Base-by-base conservation (phyloP, 2,888 invertebrate species). In the Eustalomyia histrio region DNA sequence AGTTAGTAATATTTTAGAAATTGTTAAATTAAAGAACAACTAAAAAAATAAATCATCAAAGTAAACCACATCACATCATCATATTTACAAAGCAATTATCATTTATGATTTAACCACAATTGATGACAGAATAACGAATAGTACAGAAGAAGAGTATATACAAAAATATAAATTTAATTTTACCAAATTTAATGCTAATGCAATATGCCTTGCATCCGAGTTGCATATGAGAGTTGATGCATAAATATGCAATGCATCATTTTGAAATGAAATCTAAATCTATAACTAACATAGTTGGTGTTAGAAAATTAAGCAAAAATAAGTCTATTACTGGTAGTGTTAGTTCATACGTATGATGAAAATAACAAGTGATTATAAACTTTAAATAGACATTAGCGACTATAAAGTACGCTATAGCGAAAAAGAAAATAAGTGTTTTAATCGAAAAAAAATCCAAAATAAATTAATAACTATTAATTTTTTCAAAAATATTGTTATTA, bases 51-150 rank as follows among this genome's bases (percentile, higher is more conserved):
- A 33, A 29, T 47, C 43, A 29, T 47, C 43, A 21, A 8, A 35
- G 53, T 53, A 43, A 58, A 58, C 73, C 50, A 58, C 53, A 61
- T 10, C 64, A 47, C 65, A 52, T 21, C 69, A 52, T 21, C 57
- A 69, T 65, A 65, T 71, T 71, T 71, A 65, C 69, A 65, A 61
- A 75, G 39, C 60, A 74, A 79, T 75, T 79, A 71, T 79, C 61
- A 17, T 64, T 60, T 47, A 69, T 74, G 69, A 43, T 75, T 71
- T 43, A 71, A 74, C 61, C 67, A 52, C 74, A 71, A 74, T 55
- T 67, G 55, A 55, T 39, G 65, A 39, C 16, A 63, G 47, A 47
- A 47, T 6, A 16, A 52, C 35, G 5, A 14, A 17, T 57, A 57
- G 18, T 55, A 16, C 8, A 3, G 14, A 55, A 64, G 14, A 43